Evolutionary conservation across 2,888 invertebrate genomes (phyloP).

Genomic region (Lysandra bellargus): DNA sequence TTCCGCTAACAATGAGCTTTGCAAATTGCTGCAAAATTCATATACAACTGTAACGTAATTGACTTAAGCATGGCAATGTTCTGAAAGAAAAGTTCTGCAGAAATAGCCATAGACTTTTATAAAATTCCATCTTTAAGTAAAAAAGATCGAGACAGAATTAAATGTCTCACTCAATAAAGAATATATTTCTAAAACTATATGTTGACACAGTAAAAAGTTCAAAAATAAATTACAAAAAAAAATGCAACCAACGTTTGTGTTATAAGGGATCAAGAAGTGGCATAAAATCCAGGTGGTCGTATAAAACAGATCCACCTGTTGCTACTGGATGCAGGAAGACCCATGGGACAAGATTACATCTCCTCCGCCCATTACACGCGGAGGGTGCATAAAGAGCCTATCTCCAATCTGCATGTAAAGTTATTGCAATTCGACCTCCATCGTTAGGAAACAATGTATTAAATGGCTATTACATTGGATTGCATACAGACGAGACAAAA

Average conservation of each 20-base stretch:
- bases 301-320: background rate
- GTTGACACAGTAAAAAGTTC: no score
- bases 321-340: slow-evolving; percentile 24
- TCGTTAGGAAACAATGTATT: slow-evolving; percentile 8
- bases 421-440: slow-evolving; percentile 16
- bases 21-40: slow-evolving; percentile 29
- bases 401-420: slow-evolving; percentile 11
- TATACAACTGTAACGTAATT: slow-evolving; percentile 22
- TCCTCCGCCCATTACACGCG: slow-evolving; percentile 16
- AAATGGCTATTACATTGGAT: background rate
- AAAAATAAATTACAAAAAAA: background rate
- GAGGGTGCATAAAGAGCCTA: slow-evolving; percentile 13
- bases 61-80: background rate
- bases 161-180: no score
- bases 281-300: slow-evolving; percentile 1
- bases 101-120: no score
- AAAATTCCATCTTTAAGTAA: no score
- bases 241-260: background rate
- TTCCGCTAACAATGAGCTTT: slow-evolving; percentile 36
- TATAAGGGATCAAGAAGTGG: background rate
- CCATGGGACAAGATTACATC: slow-evolving; percentile 9
- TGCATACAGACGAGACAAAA: background rate
- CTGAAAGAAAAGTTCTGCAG: no score
- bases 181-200: no score
- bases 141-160: no score